These are phyloP conservation scores for Eupithecia centaureata DNA, from an alignment of 2,888 invertebrate species.

Conservation along the genomic window DNA sequence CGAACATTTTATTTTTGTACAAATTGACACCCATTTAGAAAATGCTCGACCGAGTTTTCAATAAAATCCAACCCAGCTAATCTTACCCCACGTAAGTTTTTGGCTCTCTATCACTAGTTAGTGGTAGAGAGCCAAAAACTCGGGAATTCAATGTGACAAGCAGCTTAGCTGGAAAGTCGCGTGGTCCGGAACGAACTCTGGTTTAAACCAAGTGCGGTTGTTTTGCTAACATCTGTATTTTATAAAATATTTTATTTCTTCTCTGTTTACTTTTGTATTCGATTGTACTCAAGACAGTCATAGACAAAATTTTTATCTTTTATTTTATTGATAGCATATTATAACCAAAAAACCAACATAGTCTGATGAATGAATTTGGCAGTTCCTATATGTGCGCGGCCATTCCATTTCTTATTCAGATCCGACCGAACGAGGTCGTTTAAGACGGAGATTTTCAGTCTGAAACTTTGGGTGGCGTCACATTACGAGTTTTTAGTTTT, in stretches of 20 bases:
- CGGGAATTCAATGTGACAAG: constrained; percentile 1
- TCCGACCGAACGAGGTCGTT: too few species aligned
- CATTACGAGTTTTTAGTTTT: too few species aligned
- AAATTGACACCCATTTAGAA: not conserved
- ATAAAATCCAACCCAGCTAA: constrained; percentile 1
- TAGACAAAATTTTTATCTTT: not conserved
- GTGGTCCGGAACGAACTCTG: not conserved
- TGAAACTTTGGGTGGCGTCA: too few species aligned
- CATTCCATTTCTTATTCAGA: too few species aligned
- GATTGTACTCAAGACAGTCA: not conserved
- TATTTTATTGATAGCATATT: too few species aligned
- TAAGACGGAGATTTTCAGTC: too few species aligned
- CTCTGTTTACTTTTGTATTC: not conserved
- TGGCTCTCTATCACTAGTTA: too few species aligned
- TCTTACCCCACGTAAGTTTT: not conserved
- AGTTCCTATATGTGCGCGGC: too few species aligned
- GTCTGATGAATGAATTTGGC: too few species aligned
- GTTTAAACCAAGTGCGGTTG: not conserved
- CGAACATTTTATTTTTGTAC: not conserved
- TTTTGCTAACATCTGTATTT: not conserved
- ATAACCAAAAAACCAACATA: too few species aligned
- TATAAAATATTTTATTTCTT: not conserved
- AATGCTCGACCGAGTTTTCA: not conserved
- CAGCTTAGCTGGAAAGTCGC: not conserved
- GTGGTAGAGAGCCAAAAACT: not conserved